Evolutionary conservation across 1,140 invertebrate species (phyloP).

Genomic region (Macrobrachium nipponense): DNA sequence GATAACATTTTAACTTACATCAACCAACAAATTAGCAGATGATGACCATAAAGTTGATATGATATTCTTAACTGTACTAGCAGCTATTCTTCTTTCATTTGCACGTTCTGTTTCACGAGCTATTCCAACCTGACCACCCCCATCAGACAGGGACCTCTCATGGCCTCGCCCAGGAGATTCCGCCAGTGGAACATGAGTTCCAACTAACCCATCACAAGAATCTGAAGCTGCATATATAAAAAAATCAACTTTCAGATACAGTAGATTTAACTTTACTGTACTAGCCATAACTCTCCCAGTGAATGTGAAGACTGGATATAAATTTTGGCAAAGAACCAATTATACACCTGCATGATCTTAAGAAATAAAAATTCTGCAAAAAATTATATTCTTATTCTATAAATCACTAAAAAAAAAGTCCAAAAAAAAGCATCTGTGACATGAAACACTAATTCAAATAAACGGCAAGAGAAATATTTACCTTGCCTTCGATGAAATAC

Average conservation of each 20-base stretch:
- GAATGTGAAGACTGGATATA: no score
- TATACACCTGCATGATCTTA: no score
- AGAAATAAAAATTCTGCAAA: no score
- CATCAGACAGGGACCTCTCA: conserved; percentile 67
- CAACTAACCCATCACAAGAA: conserved; percentile 65
- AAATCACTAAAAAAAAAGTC: no score
- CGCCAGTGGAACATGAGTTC: conserved; percentile 17
- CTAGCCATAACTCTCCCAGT: no score
- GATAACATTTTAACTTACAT: conserved; percentile 67
- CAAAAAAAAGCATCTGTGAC: no score
- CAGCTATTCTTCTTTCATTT: conserved; percentile 64
- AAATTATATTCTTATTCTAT: no score
- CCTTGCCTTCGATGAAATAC: conserved; percentile 48
- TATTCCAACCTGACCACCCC: conserved; percentile 47
- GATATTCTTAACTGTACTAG: conserved; percentile 77
- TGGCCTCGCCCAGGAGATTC: conserved; percentile 63
- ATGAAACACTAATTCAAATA: no score
- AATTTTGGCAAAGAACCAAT: no score
- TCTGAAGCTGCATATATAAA: conserved; percentile 63
- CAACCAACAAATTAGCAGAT: conserved; percentile 69
- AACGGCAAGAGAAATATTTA: not conserved
- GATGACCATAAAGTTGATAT: conserved; percentile 77
- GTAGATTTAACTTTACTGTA: no score
- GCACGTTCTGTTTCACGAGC: conserved; percentile 28
- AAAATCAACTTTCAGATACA: not conserved